Evolutionary conservation across 1,140 invertebrate genomes (phyloP), one percentile per base, ranked within the genome.

Genomic region (Dinoponera quadriceps): DNA sequence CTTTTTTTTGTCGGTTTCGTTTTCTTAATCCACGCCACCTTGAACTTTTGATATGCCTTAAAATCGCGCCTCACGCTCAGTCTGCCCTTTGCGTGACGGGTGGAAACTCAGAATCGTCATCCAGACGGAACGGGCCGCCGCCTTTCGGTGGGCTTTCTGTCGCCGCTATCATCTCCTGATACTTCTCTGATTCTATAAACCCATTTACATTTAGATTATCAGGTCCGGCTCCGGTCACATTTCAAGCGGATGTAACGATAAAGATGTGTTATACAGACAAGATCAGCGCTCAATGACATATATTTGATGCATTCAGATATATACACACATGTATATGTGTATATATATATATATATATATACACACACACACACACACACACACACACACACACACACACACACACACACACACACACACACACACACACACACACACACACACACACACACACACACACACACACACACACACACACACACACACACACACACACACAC

Each of bases 101-200:
- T 83, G 97, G 97, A 94, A 98, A 98, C 94, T 98, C 97, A 72
- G 95, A 95, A 74, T 97, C 97, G 93, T 98, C 97, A 91, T 97
- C 96, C 91, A 98, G 95, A 90, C 96, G 96, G 92, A 97, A 96
- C 25, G 91, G 88, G 54, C 90, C 93, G 71, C 95, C 93, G 73
- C 95, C 95, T 85, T 96, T 95, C 55, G 96, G 96, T 55, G 96
- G 96, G 82, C 95, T 95, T 91, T 96, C 95, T 20, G 95, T 96
- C 57, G 96, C 96, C 78, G 95, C 95, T 87, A 95, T 95, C 95
- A 97, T 96, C 92, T 97, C 96, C 54, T 95, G 94, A 89, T 96
- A 96, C 91, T 97, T 97, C 91, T 97, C 97, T 84, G 97, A 97
- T 85, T 98, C 97, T 98, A 95, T 63, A 95, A 95, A 89, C 84